Conservation (phyloP, 2,797 vertebrate genomes). For the Clarias fuscus region DNA sequence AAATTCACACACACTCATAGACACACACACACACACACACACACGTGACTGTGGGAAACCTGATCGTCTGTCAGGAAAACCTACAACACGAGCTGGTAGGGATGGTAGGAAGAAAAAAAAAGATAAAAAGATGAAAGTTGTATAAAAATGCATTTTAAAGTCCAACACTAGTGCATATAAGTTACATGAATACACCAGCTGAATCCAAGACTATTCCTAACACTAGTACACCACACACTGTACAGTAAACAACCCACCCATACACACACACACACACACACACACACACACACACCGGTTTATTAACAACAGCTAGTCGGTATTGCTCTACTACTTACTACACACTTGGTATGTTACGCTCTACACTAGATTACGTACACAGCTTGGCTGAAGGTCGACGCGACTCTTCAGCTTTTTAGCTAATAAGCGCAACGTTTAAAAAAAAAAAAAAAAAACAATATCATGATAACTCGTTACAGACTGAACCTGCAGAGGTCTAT, state of each 20-base stretch:
- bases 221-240: constrained; percentile 66
- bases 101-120: constrained; percentile 50
- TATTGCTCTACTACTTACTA: constrained; percentile 75
- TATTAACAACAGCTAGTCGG: constrained; percentile 67
- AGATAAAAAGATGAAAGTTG: constrained; percentile 58
- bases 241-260: constrained; percentile 62
- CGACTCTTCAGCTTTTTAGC: not conserved
- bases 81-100: constrained; percentile 52
- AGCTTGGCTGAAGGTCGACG: not conserved
- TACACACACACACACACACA: constrained; percentile 59
- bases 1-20: constrained; percentile 49
- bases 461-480: not conserved
- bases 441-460: no score
- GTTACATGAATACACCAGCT: constrained; percentile 69
- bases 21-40: constrained; percentile 39
- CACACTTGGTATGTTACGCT: constrained; percentile 69
- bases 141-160: constrained; percentile 66
- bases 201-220: constrained; percentile 72
- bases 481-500: not conserved
- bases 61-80: constrained; percentile 44
- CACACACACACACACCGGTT: constrained; percentile 36
- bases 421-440: not conserved
- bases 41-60: constrained; percentile 45
- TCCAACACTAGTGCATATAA: constrained; percentile 69
- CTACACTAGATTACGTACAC: not conserved